Conservation (phyloP, 2,113 vertebrate genomes). For the Phaethornis superciliosus region DNA sequence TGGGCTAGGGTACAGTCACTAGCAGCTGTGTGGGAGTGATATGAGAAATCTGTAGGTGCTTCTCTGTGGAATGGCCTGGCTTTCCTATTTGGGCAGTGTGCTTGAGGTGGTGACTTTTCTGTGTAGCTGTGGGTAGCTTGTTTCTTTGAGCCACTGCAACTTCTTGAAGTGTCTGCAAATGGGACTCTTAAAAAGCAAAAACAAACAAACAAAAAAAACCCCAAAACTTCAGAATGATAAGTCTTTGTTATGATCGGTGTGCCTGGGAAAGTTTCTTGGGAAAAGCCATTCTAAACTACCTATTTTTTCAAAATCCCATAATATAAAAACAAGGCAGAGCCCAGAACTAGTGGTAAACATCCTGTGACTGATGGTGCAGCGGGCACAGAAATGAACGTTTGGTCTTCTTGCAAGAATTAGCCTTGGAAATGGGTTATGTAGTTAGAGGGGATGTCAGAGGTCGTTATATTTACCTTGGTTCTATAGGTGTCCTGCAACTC, state of each 20-base stretch:
- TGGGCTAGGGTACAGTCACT: neutral
- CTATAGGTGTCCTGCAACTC: too few relatives aligned
- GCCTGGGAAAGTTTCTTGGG: neutral
- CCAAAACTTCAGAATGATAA: too few relatives aligned
- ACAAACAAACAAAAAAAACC: neutral
- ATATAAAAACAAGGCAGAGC: conserved; percentile 60
- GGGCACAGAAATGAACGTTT: conserved; percentile 64
- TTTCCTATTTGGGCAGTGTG: neutral
- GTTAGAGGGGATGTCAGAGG: neutral
- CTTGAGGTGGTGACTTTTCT: neutral
- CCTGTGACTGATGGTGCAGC: neutral
- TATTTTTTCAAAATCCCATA: conserved; percentile 53
- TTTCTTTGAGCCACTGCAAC: neutral
- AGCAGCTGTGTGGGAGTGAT: neutral
- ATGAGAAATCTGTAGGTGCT: neutral
- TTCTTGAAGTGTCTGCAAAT: neutral
- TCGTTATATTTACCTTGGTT: too few relatives aligned
- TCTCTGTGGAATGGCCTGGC: neutral
- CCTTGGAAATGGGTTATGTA: neutral
- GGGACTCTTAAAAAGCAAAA: neutral
- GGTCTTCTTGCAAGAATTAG: neutral
- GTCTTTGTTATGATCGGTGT: neutral
- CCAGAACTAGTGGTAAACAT: conserved; percentile 66
- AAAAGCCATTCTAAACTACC: neutral
- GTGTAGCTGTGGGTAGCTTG: neutral